These are phyloP conservation scores for Luscinia luscinia DNA, from an alignment of 2,797 vertebrate species.

Conservation along the genomic window DNA sequence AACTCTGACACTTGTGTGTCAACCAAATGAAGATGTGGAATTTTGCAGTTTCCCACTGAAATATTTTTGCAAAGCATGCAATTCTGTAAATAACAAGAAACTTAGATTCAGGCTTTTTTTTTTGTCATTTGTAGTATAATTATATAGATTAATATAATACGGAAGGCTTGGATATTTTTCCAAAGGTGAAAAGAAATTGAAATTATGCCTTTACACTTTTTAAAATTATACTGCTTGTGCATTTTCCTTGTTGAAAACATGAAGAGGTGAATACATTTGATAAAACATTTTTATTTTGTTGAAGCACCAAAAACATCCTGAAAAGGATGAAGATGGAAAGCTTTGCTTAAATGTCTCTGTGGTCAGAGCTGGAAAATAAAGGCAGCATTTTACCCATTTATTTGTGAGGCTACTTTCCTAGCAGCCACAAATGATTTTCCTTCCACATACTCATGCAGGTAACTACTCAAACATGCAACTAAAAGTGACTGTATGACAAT, in stretches of 20 bases:
- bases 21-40: not conserved
- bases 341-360: not conserved
- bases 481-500: not conserved
- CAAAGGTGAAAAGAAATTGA: constrained; percentile 21
- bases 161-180: not conserved
- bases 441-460: not conserved
- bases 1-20: not conserved
- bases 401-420: not conserved
- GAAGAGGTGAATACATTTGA: not conserved
- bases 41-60: not conserved
- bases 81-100: not conserved
- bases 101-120: not conserved
- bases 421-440: not conserved
- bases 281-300: not conserved
- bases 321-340: not conserved
- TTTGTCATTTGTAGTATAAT: constrained; percentile 13
- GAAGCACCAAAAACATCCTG: not conserved
- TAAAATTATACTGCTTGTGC: not conserved
- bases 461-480: not conserved
- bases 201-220: not conserved
- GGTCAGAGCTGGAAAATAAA: not conserved
- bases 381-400: not conserved
- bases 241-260: not conserved
- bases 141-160: not conserved
- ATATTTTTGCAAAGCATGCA: not conserved